Percentiles rank a stretch among this genome's conserved stretches.
phyloP scores from a whole-genome alignment of 2,797 vertebrate species.

The Protonibea diacanthus region DNA sequence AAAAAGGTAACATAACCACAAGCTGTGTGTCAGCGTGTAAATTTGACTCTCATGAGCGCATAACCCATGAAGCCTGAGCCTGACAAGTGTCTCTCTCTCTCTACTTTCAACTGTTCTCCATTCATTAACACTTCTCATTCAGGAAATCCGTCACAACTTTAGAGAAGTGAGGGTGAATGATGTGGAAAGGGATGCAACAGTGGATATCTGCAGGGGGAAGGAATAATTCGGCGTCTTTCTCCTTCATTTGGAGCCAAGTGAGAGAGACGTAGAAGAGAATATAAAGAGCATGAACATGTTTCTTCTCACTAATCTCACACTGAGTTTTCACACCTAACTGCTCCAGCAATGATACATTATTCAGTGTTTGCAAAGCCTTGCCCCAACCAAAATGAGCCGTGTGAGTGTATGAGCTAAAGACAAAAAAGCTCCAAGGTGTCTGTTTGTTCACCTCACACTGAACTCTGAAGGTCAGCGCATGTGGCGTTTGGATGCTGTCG shows the following conservation, averaged over 20 bases:
- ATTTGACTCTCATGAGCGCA: conserved; percentile 43
- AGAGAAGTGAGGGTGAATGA: conserved; percentile 43
- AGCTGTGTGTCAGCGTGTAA: conserved; percentile 41
- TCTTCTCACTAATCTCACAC: conserved; percentile 66
- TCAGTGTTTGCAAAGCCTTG: conserved; percentile 73
- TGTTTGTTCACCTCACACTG: conserved; percentile 5
- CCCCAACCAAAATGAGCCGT: conserved; percentile 48
- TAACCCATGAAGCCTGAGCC: conserved; percentile 33
- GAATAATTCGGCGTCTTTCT: conserved; percentile 28
- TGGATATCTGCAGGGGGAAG: conserved; percentile 25
- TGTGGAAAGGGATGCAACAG: conserved; percentile 34
- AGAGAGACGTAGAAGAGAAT: conserved; percentile 38
- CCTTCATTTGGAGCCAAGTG: conserved; percentile 37
- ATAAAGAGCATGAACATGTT: conserved; percentile 50
- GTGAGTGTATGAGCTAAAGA: conserved; percentile 11
- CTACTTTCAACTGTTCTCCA: conserved; percentile 26
- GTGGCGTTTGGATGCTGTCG: neutral
- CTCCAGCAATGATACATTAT: conserved; percentile 72
- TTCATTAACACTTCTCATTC: conserved; percentile 74
- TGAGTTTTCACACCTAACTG: conserved; percentile 65
- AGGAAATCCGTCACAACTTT: conserved; percentile 61
- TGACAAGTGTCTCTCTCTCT: conserved; percentile 29
- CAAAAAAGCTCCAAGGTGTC: conserved; percentile 1
- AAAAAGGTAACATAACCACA: conserved; percentile 38
- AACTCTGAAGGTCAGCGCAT: conserved; percentile 31